Evolutionary conservation across 2,888 invertebrate species (phyloP).

Genomic region (Rhogogaster chlorosoma): DNA sequence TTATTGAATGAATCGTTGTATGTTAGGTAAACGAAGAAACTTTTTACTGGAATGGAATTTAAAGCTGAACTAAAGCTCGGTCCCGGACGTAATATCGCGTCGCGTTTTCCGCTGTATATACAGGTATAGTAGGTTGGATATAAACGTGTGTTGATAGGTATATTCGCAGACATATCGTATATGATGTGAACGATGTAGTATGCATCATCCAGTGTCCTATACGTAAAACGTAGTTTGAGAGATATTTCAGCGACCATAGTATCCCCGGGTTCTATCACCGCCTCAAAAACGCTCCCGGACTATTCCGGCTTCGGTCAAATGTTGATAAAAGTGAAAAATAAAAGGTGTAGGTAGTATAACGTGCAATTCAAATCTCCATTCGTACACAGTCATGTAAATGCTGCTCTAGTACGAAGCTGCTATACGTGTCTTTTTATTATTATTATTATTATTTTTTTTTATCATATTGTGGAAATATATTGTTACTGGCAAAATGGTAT

Average conservation of each 20-base stretch:
- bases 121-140: neutral
- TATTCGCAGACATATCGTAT: neutral
- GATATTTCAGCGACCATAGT: neutral
- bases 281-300: neutral
- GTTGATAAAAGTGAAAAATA: slow-evolving; percentile 21
- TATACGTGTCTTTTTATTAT: neutral
- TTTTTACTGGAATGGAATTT: neutral
- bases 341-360: neutral
- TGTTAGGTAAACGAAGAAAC: neutral
- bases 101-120: neutral
- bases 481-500: no score
- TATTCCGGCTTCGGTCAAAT: neutral
- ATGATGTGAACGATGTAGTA: neutral
- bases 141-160: neutral
- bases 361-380: neutral
- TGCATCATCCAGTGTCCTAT: neutral
- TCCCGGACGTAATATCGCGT: neutral
- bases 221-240: neutral
- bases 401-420: neutral
- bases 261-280: neutral
- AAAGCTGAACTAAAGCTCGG: neutral
- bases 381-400: neutral
- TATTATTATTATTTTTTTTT: neutral
- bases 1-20: no score
- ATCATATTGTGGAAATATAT: neutral